A percentile compares a stretch with the other conserved stretches of the same genome.
Conservation (phyloP, 2,113 vertebrate genomes). For the Eolophus roseicapilla region DNA sequence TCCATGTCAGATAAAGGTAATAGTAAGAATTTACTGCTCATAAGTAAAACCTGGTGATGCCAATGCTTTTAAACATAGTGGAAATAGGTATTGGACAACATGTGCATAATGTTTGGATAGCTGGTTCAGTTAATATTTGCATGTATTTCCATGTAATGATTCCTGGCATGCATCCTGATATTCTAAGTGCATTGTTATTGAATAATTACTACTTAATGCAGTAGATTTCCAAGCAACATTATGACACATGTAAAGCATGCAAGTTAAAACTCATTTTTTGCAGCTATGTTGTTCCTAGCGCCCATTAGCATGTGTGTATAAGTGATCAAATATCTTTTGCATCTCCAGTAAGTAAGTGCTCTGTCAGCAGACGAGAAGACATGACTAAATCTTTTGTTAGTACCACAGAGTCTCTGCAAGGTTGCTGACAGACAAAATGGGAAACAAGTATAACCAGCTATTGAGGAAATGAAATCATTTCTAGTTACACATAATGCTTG, state of each 20-base stretch:
- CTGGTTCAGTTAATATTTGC: conserved; percentile 22
- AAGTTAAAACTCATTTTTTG: conserved; percentile 61
- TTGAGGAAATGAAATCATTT: conserved; percentile 58
- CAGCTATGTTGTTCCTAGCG: background rate
- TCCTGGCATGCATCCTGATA: conserved; percentile 21
- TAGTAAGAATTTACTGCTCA: background rate
- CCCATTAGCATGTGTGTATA: conserved; percentile 38
- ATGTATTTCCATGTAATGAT: conserved; percentile 17
- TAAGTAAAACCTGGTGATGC: background rate
- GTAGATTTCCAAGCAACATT: conserved; percentile 37
- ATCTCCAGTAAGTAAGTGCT: conserved; percentile 58
- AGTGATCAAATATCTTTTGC: conserved; percentile 46
- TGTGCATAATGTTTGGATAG: background rate
- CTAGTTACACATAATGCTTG: background rate
- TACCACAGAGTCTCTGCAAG: conserved; percentile 24
- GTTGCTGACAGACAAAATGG: conserved; percentile 53
- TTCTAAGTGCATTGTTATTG: conserved; percentile 34
- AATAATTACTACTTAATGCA: conserved; percentile 51
- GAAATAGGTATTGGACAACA: background rate
- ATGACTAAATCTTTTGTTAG: conserved; percentile 60
- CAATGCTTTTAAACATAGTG: background rate
- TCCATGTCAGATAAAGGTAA: background rate
- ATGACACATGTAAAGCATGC: conserved; percentile 40
- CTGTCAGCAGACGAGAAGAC: conserved; percentile 56
- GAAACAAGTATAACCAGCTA: conserved; percentile 59